Evolutionary conservation across 2,888 invertebrate genomes (phyloP).

Genomic region (Lottia scabra): DNA sequence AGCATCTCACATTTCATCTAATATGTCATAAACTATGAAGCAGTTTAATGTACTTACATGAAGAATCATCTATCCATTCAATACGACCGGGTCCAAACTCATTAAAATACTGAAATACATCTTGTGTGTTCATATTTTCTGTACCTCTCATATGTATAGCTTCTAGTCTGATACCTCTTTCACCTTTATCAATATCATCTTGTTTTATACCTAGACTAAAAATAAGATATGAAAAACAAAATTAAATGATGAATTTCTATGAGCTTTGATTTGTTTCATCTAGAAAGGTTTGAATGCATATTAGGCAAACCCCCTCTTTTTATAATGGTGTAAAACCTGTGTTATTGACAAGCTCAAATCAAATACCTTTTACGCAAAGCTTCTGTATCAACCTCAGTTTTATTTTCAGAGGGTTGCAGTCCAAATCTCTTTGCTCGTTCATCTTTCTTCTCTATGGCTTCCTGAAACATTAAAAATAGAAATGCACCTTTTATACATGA

Average conservation of each 20-base stretch:
- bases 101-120: constrained; percentile 83
- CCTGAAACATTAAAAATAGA: constrained; percentile 50
- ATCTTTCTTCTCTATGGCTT: constrained; percentile 70
- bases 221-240: not conserved
- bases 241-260: not conserved
- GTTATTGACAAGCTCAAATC: too few relatives aligned
- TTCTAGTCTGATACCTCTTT: constrained; percentile 71
- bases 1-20: too few relatives aligned
- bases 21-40: too few relatives aligned
- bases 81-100: constrained; percentile 82
- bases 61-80: constrained; percentile 85
- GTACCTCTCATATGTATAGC: constrained; percentile 82
- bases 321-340: too few relatives aligned
- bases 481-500: too few relatives aligned
- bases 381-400: constrained; percentile 69
- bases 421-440: constrained; percentile 76
- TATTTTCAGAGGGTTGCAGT: constrained; percentile 68
- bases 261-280: not conserved
- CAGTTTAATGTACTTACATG: constrained; percentile 73
- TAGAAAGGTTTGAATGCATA: too few relatives aligned
- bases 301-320: too few relatives aligned
- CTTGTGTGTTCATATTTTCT: constrained; percentile 81
- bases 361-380: constrained; percentile 71
- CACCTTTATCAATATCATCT: constrained; percentile 52
- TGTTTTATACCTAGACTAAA: constrained; percentile 72